A percentile compares a stretch with the other conserved stretches of the same genome.
Conservation (phyloP, 2,797 vertebrate genomes). For the Carcharodon carcharias region DNA sequence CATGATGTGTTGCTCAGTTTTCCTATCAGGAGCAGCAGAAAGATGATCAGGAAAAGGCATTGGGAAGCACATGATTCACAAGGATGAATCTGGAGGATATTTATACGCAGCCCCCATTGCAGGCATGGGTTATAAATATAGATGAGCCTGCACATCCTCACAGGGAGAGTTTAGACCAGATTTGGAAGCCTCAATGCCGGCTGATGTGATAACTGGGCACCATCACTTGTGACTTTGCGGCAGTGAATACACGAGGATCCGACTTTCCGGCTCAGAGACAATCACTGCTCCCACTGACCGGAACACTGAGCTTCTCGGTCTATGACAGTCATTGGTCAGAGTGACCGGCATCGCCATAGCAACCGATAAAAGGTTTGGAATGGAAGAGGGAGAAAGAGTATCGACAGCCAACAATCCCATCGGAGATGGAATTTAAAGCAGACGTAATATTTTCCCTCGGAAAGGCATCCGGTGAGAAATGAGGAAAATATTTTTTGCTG, state of each 20-base stretch:
- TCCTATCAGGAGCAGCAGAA: not conserved
- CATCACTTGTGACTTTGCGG: not conserved
- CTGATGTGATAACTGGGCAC: not conserved
- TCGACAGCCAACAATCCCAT: not conserved
- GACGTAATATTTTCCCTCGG: not conserved
- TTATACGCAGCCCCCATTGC: not conserved
- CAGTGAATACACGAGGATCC: not conserved
- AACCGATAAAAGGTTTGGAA: fast-evolving
- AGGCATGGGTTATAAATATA: not conserved
- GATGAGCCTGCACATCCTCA: not conserved
- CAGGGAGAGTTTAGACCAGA: not conserved
- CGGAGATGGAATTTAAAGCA: too few species aligned
- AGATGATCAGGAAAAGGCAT: not conserved
- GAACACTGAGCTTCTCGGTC: not conserved
- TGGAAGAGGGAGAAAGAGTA: not conserved
- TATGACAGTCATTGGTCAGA: not conserved
- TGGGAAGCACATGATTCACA: not conserved
- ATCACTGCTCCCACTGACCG: not conserved
- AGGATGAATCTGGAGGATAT: not conserved
- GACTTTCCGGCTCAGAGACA: not conserved
- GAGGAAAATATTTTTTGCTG: not conserved
- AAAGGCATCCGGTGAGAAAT: not conserved
- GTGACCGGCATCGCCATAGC: not conserved
- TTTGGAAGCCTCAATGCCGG: not conserved
- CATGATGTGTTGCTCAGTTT: not conserved